A percentile compares a stretch with the other conserved stretches of the same genome.
These are phyloP conservation scores for Drosophila nebulosa DNA, from an alignment of 1,140 invertebrate species.

Conservation along the genomic window DNA sequence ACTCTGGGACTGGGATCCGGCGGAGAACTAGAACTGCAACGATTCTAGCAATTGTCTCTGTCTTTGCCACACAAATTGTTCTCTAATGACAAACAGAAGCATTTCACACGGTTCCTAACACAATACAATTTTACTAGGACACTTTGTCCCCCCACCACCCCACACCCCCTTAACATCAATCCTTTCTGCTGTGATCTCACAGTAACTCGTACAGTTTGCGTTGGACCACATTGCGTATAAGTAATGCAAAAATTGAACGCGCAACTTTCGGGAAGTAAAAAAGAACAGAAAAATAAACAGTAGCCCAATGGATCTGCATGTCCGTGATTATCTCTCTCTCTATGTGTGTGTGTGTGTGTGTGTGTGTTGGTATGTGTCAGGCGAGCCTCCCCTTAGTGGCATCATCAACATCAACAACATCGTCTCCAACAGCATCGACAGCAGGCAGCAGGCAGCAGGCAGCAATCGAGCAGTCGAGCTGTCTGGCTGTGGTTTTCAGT, in stretches of 20 bases:
- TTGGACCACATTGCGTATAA: constrained; percentile 6
- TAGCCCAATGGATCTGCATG: constrained; percentile 21
- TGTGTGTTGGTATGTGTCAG: constrained; percentile 28
- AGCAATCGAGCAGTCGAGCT: constrained; percentile 29
- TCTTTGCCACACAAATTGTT: neutral
- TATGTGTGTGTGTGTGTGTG: constrained; percentile 17
- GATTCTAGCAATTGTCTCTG: neutral
- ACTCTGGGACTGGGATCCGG: constrained; percentile 22
- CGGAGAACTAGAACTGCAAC: neutral
- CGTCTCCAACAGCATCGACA: neutral
- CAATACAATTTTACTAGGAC: too few relatives aligned
- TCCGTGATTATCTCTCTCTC: constrained; percentile 8
- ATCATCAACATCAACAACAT: constrained; percentile 3
- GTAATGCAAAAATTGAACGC: constrained; percentile 12
- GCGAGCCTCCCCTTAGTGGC: constrained; percentile 26
- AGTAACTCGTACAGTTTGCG: too few relatives aligned
- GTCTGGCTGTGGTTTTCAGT: constrained; percentile 32
- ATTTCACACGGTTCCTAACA: too few relatives aligned
- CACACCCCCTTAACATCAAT: too few relatives aligned
- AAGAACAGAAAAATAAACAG: constrained; percentile 39
- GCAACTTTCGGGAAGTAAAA: constrained; percentile 3
- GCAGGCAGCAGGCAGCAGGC: constrained; percentile 5
- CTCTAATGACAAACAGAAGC: neutral
- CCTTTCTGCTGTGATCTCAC: too few relatives aligned
- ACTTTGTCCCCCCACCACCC: too few relatives aligned